Base-by-base conservation (phyloP, 37 sponge, comb jelly and placozoan genomes). In the Cliona cf. orientalis region DNA sequence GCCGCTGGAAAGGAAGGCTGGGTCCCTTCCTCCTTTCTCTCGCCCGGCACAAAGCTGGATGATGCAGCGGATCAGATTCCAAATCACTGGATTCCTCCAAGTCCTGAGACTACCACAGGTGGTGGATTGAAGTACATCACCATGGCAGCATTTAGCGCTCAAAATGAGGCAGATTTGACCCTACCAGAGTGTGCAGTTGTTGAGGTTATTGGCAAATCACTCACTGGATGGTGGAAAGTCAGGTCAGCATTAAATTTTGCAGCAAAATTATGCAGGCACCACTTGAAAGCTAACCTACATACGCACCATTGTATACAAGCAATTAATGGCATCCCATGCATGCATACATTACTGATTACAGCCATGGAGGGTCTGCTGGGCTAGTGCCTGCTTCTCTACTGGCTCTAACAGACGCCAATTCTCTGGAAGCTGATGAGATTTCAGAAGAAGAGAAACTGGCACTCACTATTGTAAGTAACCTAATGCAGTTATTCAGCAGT, bases 201-300 rank as follows among this genome's bases (percentile, higher is more conserved):
- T 19, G 63, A 75, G 2, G 84, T 91, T 1, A 25, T 87, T 21
- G 77, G 87, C 42, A 91, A 91, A 67, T 82, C 71, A 58, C 46
- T 82, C 66, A 78, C 39, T 26, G 92, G 92, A 22, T 91, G 92
- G 92, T 91, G 92, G 92, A 83, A 46, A 0, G 66, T 89, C 72
- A 89, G 78, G 83, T 82, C 39, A 81, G 5, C 40, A 34, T 31
- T 11, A 12, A 19, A 39, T 9, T 12, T 62, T 9, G 7, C 6
- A 62, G 14, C 9, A 26, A 28, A 35, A 31, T 32, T 7, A 67
- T 67, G 7, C 5, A 35, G 17, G 5, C 33, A 21, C 14, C 34
- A 37, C 68, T 61, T n/a, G 29, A n/a, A 61, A n/a, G 23, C n/a
- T n/a, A 14, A 61, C 26, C 63, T n/a, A 61, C 29, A 7, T 37